Evolutionary conservation across 2,888 invertebrate species (phyloP).

Genomic region (Dimorphilus gyrociliatus): DNA sequence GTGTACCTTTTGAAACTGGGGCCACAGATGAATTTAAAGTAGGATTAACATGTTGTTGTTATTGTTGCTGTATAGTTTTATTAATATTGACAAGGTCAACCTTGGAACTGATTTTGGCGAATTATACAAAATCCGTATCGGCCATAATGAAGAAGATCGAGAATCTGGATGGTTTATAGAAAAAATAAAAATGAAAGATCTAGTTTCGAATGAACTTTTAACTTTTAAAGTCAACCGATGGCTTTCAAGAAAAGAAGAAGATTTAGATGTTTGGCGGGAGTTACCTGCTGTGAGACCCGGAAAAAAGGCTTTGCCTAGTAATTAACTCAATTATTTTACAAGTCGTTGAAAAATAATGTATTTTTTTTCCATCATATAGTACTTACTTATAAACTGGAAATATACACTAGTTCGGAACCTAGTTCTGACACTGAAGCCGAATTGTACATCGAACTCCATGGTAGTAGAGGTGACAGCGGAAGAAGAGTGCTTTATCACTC

Average conservation of each 20-base stretch:
- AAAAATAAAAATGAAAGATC: conserved; percentile 16
- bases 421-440: conserved; percentile 14
- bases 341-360: not conserved
- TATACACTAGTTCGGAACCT: conserved; percentile 12
- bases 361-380: conserved; percentile 9
- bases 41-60: not conserved
- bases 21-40: conserved; percentile 16
- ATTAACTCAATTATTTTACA: conserved; percentile 4
- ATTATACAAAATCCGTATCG: conserved; percentile 22
- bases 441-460: conserved; percentile 10
- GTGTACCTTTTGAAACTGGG: conserved; percentile 4
- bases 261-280: conserved; percentile 25
- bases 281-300: conserved; percentile 21
- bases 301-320: conserved; percentile 20
- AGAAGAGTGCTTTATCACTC: conserved; percentile 9
- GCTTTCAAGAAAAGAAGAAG: conserved; percentile 24
- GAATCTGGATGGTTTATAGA: conserved; percentile 21
- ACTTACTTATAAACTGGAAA: conserved; percentile 10
- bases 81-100: too few species aligned
- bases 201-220: conserved; percentile 11
- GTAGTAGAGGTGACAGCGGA: conserved; percentile 12
- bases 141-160: conserved; percentile 14
- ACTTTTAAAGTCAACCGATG: conserved; percentile 19
- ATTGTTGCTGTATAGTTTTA: conserved; percentile 1
- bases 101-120: conserved; percentile 14